Conservation (phyloP, 2,113 vertebrate species). For the Petaurus breviceps region DNA sequence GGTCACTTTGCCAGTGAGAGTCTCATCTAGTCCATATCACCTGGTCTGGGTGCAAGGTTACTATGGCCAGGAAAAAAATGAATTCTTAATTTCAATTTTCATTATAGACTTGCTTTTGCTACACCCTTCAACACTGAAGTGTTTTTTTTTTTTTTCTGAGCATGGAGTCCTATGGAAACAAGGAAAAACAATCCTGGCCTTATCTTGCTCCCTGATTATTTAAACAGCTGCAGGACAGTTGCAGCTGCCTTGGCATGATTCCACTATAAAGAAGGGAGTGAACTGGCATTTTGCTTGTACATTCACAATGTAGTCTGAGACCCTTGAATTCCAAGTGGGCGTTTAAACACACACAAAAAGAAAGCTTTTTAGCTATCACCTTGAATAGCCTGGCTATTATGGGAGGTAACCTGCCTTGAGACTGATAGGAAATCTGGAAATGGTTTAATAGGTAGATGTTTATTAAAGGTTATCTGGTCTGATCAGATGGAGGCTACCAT, state of each 20-base stretch:
- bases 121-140: conserved; percentile 38
- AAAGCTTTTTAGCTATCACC: conserved; percentile 10
- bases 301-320: background rate
- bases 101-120: conserved; percentile 37
- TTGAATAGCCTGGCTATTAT: conserved; percentile 8
- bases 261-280: conserved; percentile 56
- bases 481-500: background rate
- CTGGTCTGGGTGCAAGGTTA: conserved; percentile 45
- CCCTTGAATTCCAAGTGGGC: conserved; percentile 15
- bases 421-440: conserved; percentile 23
- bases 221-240: conserved; percentile 67
- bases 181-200: conserved; percentile 49
- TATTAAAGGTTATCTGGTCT: background rate
- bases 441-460: background rate
- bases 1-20: background rate
- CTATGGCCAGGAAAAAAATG: conserved; percentile 1
- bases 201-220: conserved; percentile 65
- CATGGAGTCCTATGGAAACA: conserved; percentile 69
- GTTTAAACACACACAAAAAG: background rate
- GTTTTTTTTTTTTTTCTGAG: conserved; percentile 70
- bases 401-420: conserved; percentile 24
- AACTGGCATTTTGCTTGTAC: background rate
- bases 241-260: conserved; percentile 64
- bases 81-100: conserved; percentile 69
- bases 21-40: background rate